Evolutionary conservation across 2,888 invertebrate genomes (phyloP).

Genomic region (Cabera pusaria): DNA sequence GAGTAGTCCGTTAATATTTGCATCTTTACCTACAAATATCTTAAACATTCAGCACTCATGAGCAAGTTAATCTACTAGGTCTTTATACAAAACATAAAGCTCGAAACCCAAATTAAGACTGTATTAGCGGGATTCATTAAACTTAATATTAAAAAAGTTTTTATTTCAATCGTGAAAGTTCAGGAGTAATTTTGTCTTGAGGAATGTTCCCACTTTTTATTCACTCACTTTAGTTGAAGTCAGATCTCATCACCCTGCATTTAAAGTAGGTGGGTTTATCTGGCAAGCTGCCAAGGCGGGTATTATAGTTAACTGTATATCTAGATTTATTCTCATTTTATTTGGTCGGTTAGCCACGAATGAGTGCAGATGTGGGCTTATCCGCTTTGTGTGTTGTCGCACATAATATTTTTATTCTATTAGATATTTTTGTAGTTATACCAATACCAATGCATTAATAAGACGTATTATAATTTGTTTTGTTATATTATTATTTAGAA

Average conservation of each 20-base stretch:
- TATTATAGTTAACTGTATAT: constrained; percentile 3
- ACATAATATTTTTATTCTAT: constrained; percentile 11
- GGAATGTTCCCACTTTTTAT: constrained; percentile 37
- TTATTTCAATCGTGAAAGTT: constrained; percentile 42
- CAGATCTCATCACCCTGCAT: constrained; percentile 19
- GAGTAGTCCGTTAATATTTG: too few species aligned
- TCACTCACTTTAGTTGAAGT: constrained; percentile 27
- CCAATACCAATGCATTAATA: too few species aligned
- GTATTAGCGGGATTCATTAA: constrained; percentile 38
- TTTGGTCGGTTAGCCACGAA: constrained; percentile 12
- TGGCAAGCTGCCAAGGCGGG: constrained; percentile 10
- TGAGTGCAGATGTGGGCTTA: constrained; percentile 7
- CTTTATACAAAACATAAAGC: constrained; percentile 15
- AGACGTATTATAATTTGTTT: too few species aligned
- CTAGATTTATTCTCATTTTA: constrained; percentile 14
- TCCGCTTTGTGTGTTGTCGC: constrained; percentile 3
- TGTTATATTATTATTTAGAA: too few species aligned
- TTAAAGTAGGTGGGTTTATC: constrained; percentile 15
- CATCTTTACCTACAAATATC: too few species aligned
- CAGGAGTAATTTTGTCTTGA: constrained; percentile 40
- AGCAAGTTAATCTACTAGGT: too few species aligned
- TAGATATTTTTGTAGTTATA: neutral
- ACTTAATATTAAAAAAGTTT: constrained; percentile 52
- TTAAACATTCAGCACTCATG: too few species aligned
- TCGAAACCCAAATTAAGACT: constrained; percentile 24